Evolutionary conservation across 2,113 vertebrate species (phyloP), one percentile per base, ranked within the genome.

Genomic region (Toxostoma redivivum): DNA sequence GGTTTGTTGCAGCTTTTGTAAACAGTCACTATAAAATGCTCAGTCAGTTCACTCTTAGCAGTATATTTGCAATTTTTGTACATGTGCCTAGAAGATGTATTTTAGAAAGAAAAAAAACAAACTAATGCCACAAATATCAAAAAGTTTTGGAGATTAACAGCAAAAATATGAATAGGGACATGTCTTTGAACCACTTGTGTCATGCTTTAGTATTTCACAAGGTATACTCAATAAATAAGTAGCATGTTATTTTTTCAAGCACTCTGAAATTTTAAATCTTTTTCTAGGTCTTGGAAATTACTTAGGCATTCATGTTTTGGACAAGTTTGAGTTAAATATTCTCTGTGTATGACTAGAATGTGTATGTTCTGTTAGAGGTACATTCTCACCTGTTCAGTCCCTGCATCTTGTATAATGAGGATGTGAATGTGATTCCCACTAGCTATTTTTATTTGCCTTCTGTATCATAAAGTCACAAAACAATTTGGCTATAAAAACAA

Each of bases 391-490:
- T 58, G 19, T 88, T 91, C 53, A 87, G 42, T 60, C 28, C 40
- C 53, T 70, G 20, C 35, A 65, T 88, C 33, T 88, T 86, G 53
- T 80, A 80, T 78, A 90, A 88, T 47, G 58, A 58, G 25, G 38
- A 94, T 57, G 9, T 90, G 85, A 95, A 82, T 18, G 17, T 7
- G 10, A 86, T 90, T 87, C 56, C 78, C 42, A 72, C 62, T 56
- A 95, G 81, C 65, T 94, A 69, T 88, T 97, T 84, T 82, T 94
- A 69, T 73, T 89, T 87, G 92, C 82, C 19, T 90, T 69, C 76
- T 70, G 33, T 89, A 60, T 71, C 80, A 83, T 80, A 69, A 97
- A 72, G 66, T 69, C 90, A 50, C 44, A 56, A 83, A 97, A 95
- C 42, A 96, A 71, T 18, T 19, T 70, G 45, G 7, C 31, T 74